These are phyloP conservation scores for Byasa hedistus DNA, from an alignment of 2,888 invertebrate genomes.

Conservation along the genomic window DNA sequence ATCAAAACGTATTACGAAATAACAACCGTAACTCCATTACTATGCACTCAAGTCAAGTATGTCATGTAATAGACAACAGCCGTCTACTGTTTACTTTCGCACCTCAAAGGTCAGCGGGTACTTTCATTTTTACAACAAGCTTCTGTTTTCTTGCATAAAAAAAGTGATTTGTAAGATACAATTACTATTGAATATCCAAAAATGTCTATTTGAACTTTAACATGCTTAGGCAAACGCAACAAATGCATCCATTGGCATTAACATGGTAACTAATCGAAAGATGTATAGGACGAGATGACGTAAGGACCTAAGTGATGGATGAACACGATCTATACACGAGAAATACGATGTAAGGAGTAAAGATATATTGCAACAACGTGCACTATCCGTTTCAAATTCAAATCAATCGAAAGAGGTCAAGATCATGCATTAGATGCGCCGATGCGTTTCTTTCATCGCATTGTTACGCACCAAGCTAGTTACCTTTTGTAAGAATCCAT, in stretches of 20 bases:
- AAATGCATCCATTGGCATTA: no score
- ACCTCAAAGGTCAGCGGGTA: constrained; percentile 9
- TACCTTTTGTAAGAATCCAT: constrained; percentile 27
- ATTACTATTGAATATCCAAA: neutral
- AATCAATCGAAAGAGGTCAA: constrained; percentile 18
- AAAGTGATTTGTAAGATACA: neutral
- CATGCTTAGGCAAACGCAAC: no score
- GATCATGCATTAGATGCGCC: constrained; percentile 29
- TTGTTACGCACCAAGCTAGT: constrained; percentile 21
- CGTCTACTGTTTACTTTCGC: constrained; percentile 1
- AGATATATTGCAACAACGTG: constrained; percentile 1
- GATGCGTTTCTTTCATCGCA: constrained; percentile 26
- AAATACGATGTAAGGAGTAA: neutral
- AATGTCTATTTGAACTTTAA: no score
- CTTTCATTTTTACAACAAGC: constrained; percentile 1
- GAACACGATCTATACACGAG: neutral
- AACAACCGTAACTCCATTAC: constrained; percentile 7
- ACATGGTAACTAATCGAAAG: no score
- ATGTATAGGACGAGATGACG: no score
- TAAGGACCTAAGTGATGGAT: neutral
- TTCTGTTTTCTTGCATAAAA: no score
- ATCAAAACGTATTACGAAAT: constrained; percentile 2
- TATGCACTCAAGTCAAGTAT: constrained; percentile 17
- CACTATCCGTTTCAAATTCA: constrained; percentile 4
- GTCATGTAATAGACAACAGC: constrained; percentile 21